These are phyloP conservation scores for Conops quadrifasciatus DNA, from an alignment of 2,888 invertebrate genomes.

Conservation along the genomic window DNA sequence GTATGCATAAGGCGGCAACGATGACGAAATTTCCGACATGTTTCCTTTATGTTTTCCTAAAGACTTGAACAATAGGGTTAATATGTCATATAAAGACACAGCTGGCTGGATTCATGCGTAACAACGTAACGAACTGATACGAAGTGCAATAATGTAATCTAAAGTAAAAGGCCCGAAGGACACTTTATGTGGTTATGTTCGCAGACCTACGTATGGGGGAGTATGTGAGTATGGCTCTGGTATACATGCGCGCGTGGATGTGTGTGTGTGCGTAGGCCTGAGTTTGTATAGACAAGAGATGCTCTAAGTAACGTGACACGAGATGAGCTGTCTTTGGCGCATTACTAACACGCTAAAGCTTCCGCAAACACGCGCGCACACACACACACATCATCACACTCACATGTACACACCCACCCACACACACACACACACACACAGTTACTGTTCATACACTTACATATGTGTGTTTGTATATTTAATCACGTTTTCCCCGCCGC, in stretches of 20 bases:
- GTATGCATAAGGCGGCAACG: no score
- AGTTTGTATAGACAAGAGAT: neutral
- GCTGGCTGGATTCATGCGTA: slow-evolving; percentile 28
- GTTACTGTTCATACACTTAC: no score
- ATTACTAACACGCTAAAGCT: neutral
- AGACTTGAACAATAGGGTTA: no score
- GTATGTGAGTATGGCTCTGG: neutral
- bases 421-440: slow-evolving; percentile 7
- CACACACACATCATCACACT: neutral
- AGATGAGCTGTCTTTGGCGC: slow-evolving; percentile 25
- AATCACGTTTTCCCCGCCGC: slow-evolving; percentile 29
- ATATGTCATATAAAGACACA: slow-evolving; percentile 6
- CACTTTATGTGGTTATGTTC: slow-evolving; percentile 27
- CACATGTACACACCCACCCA: neutral
- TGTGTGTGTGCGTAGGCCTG: neutral
- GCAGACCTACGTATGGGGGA: no score
- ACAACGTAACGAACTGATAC: slow-evolving; percentile 35
- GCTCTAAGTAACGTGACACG: slow-evolving; percentile 28
- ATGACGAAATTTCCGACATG: no score
- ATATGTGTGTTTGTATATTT: no score
- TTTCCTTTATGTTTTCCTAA: no score
- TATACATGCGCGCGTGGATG: neutral
- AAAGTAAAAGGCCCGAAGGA: slow-evolving; percentile 32
- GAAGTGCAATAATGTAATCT: slow-evolving; percentile 36
- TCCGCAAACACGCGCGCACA: neutral